Percentiles rank a stretch among this genome's conserved stretches.
Conservation (phyloP, 1,140 invertebrate species). For the Brachionus rotundiformis region DNA sequence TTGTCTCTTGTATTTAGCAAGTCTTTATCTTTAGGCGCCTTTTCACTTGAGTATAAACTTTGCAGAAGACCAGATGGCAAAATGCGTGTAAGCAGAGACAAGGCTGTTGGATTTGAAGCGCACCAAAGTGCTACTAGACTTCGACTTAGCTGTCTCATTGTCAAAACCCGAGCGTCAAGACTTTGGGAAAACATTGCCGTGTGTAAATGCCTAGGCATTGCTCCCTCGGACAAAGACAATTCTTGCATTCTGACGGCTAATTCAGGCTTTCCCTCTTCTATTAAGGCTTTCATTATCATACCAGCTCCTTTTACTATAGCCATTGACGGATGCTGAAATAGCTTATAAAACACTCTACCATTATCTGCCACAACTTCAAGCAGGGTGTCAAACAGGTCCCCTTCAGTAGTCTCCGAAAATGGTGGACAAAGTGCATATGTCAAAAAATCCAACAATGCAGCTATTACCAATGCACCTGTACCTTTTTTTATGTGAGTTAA, state of each 20-base stretch:
- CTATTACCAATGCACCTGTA: conserved; percentile 71
- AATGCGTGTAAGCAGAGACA: conserved; percentile 81
- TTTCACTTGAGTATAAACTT: conserved; percentile 83
- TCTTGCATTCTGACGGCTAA: conserved; percentile 92
- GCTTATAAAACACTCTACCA: conserved; percentile 84
- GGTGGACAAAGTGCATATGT: conserved; percentile 98
- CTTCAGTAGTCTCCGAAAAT: conserved; percentile 97
- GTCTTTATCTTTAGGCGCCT: conserved; percentile 71
- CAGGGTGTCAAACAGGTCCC: conserved; percentile 91
- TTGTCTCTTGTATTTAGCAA: conserved; percentile 76
- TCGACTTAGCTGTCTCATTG: conserved; percentile 82
- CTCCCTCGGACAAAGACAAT: conserved; percentile 92
- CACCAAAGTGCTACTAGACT: conserved; percentile 97
- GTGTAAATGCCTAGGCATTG: conserved; percentile 85
- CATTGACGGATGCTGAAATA: conserved; percentile 93
- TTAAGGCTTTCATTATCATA: conserved; percentile 91
- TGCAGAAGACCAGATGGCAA: conserved; percentile 82
- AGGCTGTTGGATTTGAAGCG: conserved; percentile 86
- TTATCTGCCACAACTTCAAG: conserved; percentile 87
- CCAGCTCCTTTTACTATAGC: conserved; percentile 97
- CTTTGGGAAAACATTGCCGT: conserved; percentile 83
- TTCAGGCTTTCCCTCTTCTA: conserved; percentile 89
- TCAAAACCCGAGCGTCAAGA: conserved; percentile 72
- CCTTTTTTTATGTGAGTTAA: conserved; percentile 65
- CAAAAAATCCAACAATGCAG: conserved; percentile 94